Base-by-base conservation (phyloP, 2,888 invertebrate species). In the Cosmia trapezina region DNA sequence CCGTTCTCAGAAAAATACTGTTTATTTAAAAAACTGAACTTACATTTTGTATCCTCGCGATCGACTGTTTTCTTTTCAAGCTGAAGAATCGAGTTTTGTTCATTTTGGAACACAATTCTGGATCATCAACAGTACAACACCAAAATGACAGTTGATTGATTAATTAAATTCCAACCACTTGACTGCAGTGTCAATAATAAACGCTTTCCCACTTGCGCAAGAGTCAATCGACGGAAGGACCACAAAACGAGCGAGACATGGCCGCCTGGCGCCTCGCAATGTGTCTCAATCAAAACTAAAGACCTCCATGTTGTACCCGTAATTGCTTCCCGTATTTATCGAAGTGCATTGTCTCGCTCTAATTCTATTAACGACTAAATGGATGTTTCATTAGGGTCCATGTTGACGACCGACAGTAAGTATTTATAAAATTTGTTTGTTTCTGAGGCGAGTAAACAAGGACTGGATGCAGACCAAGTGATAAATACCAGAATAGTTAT, bases 311-410 rank as follows among this genome's bases (percentile, higher is more conserved):
- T 69, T 78, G 66, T 69, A 79, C 65, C 75, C 85, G 89, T 92
- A 93, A 93, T 92, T 89, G 89, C 90, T 93, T 91, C 92, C 90
- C 90, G 89, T 89, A 85, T 88, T 90, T 90, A 91, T 91, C 88
- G 86, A 80, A 80, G 83, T 81, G 86, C 88, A 91, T 92, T 92
- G 93, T 94, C 91, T 91, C 92, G 89, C 90, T 92, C 92, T 93
- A 93, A 94, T 92, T 92, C 88, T 89, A 94, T 94, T 91, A 90
- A 89, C 90, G 87, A 89, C 90, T 89, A 89, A 88, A 83, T 85
- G 83, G 79, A 76, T 67, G 76, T 76, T 83, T 86, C 87, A 81
- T 87, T 86, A 87, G 77, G 62, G 68, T 43, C 63, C 66, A 74
- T 65, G 84, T 67, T 82, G 80, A 83, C 76, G 78, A 81, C 73